Conservation (phyloP, 2,113 vertebrate species). For the Mustela lutreola region DNA sequence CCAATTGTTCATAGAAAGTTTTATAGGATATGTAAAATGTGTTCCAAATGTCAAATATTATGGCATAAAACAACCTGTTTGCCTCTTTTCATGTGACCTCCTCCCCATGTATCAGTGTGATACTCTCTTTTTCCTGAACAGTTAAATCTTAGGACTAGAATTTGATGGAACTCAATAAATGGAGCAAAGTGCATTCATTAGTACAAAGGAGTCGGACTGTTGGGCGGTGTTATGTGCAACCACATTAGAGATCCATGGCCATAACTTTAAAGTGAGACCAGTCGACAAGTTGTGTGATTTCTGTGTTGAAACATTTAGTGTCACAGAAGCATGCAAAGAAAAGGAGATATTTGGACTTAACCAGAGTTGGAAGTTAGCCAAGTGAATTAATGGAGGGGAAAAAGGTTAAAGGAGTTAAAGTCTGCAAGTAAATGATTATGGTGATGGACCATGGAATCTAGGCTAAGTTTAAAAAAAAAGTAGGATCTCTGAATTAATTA, state of each 20-base stretch:
- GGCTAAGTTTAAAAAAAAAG: not conserved
- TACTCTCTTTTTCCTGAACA: not conserved
- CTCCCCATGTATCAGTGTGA: not conserved
- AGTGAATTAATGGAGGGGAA: not conserved
- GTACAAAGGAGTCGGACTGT: not conserved
- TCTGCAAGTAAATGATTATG: constrained; percentile 54
- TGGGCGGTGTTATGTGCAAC: not conserved
- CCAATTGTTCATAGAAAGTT: not conserved
- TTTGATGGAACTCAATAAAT: not conserved
- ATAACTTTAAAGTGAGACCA: not conserved
- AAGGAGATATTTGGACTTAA: not conserved
- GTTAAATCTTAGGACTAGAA: not conserved
- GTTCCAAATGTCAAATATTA: not conserved
- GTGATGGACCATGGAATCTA: not conserved
- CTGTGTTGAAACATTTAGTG: not conserved
- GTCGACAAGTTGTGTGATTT: not conserved
- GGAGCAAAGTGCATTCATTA: not conserved
- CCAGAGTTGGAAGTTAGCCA: constrained; percentile 23
- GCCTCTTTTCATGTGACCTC: not conserved
- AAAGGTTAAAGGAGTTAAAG: not conserved
- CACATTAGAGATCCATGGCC: not conserved
- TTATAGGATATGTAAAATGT: not conserved
- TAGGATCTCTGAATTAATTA: not conserved
- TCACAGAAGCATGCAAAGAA: not conserved
- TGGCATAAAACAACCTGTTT: not conserved